Evolutionary conservation across 1,140 invertebrate genomes (phyloP).

Genomic region (Megalopta genalis): DNA sequence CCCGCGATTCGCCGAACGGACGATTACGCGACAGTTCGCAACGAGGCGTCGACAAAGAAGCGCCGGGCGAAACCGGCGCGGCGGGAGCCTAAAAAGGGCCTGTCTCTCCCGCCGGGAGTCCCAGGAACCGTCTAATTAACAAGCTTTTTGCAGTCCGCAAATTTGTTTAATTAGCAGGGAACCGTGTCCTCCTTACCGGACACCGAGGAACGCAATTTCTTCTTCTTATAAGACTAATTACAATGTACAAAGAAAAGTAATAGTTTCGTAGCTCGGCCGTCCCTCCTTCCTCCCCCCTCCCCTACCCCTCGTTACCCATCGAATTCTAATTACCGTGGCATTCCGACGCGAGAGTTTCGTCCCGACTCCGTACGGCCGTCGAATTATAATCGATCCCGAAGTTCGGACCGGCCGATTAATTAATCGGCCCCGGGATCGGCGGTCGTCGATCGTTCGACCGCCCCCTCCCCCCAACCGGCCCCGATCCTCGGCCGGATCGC

Average conservation of each 20-base stretch:
- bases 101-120: neutral
- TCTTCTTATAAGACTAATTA: neutral
- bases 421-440: conserved; percentile 31
- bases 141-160: neutral
- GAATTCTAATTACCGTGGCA: conserved; percentile 25
- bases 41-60: no score
- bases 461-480: no score
- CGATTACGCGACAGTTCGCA: no score
- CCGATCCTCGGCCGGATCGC: no score
- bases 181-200: conserved; percentile 1
- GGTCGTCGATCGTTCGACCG: neutral
- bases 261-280: neutral
- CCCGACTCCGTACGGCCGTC: neutral
- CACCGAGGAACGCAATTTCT: neutral
- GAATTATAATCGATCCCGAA: conserved; percentile 21
- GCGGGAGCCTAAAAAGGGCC: neutral
- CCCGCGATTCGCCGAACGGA: no score
- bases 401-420: conserved; percentile 35
- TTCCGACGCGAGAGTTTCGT: neutral
- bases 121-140: conserved; percentile 3
- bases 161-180: conserved; percentile 2
- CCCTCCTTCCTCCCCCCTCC: no score
- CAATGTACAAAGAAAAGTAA: neutral
- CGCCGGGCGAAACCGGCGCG: no score
- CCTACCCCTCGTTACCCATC: neutral